Conservation (phyloP, 2,797 vertebrate species). For the Varecia variegata region DNA sequence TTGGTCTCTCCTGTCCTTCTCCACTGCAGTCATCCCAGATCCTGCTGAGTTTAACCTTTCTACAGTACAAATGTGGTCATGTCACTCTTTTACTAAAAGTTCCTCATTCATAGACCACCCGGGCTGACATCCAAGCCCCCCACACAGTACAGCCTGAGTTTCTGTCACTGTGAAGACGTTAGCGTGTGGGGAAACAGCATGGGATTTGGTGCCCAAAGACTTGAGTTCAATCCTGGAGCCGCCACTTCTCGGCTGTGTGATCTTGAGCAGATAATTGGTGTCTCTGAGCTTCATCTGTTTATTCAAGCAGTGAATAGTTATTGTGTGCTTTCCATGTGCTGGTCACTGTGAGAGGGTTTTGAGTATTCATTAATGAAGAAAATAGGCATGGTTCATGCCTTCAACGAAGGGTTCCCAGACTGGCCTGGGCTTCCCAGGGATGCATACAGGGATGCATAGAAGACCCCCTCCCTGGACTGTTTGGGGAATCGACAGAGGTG, state of each 20-base stretch:
- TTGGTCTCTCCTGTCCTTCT: background rate
- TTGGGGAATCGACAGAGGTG: background rate
- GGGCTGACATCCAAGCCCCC: background rate
- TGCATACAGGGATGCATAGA: background rate
- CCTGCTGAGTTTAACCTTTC: background rate
- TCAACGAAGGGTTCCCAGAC: background rate
- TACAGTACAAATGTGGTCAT: background rate
- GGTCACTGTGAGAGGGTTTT: background rate
- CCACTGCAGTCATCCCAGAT: background rate
- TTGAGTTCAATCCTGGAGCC: background rate
- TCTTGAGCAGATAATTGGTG: background rate
- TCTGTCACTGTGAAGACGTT: background rate
- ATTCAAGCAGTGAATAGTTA: background rate
- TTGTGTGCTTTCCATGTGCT: background rate
- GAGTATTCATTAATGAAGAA: background rate
- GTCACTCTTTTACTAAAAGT: background rate
- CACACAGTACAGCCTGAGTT: fast-evolving
- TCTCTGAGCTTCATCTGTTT: background rate
- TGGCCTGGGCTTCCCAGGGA: background rate
- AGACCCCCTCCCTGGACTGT: background rate
- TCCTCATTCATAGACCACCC: background rate
- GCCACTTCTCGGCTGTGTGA: background rate
- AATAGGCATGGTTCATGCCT: background rate
- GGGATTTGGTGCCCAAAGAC: background rate
- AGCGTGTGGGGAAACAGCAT: background rate